These are phyloP conservation scores for Promerops cafer DNA, from an alignment of 2,113 vertebrate genomes.

Conservation along the genomic window DNA sequence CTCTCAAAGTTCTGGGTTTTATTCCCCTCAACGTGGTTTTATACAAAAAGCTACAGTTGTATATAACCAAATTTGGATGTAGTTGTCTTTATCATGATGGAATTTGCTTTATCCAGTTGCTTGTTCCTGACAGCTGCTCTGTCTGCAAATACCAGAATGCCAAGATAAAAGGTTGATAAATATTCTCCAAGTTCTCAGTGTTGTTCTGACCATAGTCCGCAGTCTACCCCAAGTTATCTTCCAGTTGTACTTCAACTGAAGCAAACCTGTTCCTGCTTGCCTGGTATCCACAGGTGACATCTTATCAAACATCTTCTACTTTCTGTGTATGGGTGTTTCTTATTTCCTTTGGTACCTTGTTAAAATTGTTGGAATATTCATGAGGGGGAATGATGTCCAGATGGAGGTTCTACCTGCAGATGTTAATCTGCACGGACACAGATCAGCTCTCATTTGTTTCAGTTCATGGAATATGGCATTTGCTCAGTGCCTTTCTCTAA, in stretches of 20 bases:
- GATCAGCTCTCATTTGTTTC: conserved; percentile 86
- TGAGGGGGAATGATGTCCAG: conserved; percentile 77
- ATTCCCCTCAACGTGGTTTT: neutral
- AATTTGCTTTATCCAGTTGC: neutral
- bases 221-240: neutral
- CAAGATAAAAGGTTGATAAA: neutral
- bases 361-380: conserved; percentile 84
- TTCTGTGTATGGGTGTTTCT: conserved; percentile 18
- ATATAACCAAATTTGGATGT: neutral
- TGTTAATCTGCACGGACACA: conserved; percentile 86
- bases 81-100: neutral
- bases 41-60: neutral
- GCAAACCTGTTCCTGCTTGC: conserved; percentile 2
- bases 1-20: neutral
- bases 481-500: conserved; percentile 32
- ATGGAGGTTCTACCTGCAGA: conserved; percentile 85
- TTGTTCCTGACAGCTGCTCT: neutral
- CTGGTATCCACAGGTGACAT: conserved; percentile 28
- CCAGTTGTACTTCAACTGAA: neutral
- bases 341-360: conserved; percentile 64
- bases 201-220: neutral
- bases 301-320: conserved; percentile 3
- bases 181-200: neutral
- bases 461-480: conserved; percentile 53
- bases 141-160: neutral